These are phyloP conservation scores for Oryzias sinensis DNA, from an alignment of 2,797 vertebrate species.

Conservation along the genomic window DNA sequence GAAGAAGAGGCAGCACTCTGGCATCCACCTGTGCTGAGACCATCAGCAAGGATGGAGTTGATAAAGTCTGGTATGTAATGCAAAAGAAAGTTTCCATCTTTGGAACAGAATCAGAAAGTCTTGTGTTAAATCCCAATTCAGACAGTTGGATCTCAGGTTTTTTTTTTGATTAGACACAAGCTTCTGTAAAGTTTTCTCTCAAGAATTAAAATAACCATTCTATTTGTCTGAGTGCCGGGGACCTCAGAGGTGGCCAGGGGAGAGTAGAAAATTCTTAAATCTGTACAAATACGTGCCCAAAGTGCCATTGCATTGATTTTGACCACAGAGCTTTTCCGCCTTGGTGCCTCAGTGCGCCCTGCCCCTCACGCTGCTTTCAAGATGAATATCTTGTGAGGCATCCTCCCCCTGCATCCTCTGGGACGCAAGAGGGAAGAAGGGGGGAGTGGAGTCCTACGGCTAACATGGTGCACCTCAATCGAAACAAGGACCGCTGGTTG, in stretches of 20 bases:
- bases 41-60: slow-evolving; percentile 28
- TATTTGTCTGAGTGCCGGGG: slow-evolving; percentile 43
- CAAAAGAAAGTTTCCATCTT: slow-evolving; percentile 54
- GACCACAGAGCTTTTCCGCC: slow-evolving; percentile 71
- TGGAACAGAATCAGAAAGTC: slow-evolving; percentile 2
- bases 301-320: slow-evolving; percentile 84
- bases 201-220: slow-evolving; percentile 38
- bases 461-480: slow-evolving; percentile 56
- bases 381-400: slow-evolving; percentile 52
- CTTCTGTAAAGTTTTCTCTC: slow-evolving; percentile 39
- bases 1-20: slow-evolving; percentile 61
- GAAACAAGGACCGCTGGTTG: slow-evolving; percentile 32
- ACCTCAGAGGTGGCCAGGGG: slow-evolving; percentile 43
- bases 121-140: too few relatives aligned
- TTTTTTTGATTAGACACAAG: slow-evolving; percentile 10
- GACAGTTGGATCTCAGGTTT: background rate
- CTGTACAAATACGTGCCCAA: slow-evolving; percentile 72
- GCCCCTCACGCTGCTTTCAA: slow-evolving; percentile 55
- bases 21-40: slow-evolving; percentile 64
- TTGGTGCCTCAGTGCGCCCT: slow-evolving; percentile 53
- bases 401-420: slow-evolving; percentile 50
- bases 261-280: slow-evolving; percentile 68
- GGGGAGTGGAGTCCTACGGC: slow-evolving; percentile 38
- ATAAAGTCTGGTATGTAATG: slow-evolving; percentile 39
- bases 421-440: slow-evolving; percentile 32